A percentile compares a stretch with the other conserved stretches of the same genome.
Evolutionary conservation across 2,888 invertebrate species (phyloP).

Genomic region (Oscheius myriophilus): DNA sequence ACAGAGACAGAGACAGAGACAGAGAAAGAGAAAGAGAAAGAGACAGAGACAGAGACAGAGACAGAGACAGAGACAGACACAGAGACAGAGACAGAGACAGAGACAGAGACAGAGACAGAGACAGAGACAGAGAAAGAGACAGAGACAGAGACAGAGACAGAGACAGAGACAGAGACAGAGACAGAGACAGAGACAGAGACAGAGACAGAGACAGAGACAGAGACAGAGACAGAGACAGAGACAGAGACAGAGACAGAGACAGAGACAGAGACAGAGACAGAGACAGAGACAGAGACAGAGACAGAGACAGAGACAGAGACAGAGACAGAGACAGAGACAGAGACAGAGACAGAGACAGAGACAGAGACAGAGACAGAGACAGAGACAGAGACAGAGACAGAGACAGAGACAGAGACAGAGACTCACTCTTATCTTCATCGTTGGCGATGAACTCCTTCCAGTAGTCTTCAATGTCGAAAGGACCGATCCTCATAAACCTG

Average conservation of each 20-base stretch:
- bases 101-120: conserved; percentile 3
- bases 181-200: neutral
- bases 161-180: neutral
- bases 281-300: neutral
- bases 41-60: neutral
- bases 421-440: conserved; percentile 32
- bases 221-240: neutral
- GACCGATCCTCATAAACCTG: conserved; percentile 85
- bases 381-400: neutral
- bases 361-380: neutral
- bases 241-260: neutral
- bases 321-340: neutral
- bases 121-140: neutral
- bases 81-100: neutral
- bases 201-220: conserved; percentile 2
- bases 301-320: neutral
- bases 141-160: neutral
- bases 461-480: conserved; percentile 87
- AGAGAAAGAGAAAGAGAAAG: too few relatives aligned
- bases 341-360: conserved; percentile 3
- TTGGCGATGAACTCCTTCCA: conserved; percentile 91
- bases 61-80: neutral
- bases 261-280: neutral
- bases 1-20: neutral
- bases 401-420: neutral